phyloP scores from a whole-genome alignment of 2,888 invertebrate species.

The Linyphia triangularis region DNA sequence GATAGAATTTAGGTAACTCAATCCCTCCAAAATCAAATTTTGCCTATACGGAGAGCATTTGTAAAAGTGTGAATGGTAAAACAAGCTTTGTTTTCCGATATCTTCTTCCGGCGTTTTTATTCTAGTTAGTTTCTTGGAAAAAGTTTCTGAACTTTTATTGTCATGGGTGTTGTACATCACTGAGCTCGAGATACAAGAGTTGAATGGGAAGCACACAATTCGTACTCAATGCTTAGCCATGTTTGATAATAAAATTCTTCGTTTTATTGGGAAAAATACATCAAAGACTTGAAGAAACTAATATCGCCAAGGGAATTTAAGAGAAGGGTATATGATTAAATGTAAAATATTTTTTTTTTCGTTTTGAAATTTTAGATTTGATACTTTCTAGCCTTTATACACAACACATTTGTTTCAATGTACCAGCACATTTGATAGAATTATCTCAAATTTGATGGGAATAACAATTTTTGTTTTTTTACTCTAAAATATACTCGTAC shows the following conservation, averaged over 20 bases:
- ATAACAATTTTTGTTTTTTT: too few relatives aligned
- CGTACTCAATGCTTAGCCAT: slow-evolving; percentile 41
- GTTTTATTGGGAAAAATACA: slow-evolving; percentile 39
- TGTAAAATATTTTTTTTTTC: slow-evolving; percentile 1
- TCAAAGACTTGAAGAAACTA: slow-evolving; percentile 46
- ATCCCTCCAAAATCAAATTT: too few relatives aligned
- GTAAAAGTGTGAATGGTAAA: slow-evolving; percentile 33
- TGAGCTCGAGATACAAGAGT: slow-evolving; percentile 43
- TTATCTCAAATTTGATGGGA: too few relatives aligned
- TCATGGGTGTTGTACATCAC: slow-evolving; percentile 65
- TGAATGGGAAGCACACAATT: slow-evolving; percentile 66
- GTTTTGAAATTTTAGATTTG: background rate
- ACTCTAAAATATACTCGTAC: too few relatives aligned
- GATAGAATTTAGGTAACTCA: too few relatives aligned
- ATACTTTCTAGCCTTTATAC: too few relatives aligned
- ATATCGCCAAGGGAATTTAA: slow-evolving; percentile 21
- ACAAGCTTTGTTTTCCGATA: slow-evolving; percentile 31
- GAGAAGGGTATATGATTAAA: slow-evolving; percentile 22
- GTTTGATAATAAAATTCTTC: slow-evolving; percentile 56
- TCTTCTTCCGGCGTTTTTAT: slow-evolving; percentile 39
- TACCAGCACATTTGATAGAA: too few relatives aligned
- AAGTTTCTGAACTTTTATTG: slow-evolving; percentile 66
- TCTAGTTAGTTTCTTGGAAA: slow-evolving; percentile 43
- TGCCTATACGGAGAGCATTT: slow-evolving; percentile 8
- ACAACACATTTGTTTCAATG: too few relatives aligned